Percentiles rank a stretch among this genome's conserved stretches.
Conservation (phyloP, 1,140 invertebrate species). For the Orussus abietinus region DNA sequence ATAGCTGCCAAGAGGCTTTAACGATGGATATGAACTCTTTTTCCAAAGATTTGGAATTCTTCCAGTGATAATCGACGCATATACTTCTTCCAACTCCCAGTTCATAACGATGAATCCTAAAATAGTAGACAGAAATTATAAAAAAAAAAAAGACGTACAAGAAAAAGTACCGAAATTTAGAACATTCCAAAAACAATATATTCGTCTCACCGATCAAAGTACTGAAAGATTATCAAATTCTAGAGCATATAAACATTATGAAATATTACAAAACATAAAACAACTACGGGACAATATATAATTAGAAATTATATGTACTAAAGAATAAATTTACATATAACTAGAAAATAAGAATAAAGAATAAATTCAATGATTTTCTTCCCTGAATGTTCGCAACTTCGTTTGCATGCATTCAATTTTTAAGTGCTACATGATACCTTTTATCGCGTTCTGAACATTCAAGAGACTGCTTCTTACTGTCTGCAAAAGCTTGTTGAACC, state of each 20-base stretch:
- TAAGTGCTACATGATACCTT: conserved; percentile 61
- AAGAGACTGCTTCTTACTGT: conserved; percentile 72
- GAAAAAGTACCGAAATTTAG: too few relatives aligned
- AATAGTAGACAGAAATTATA: conserved; percentile 18
- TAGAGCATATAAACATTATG: too few relatives aligned
- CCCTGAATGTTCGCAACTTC: neutral
- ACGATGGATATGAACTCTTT: conserved; percentile 83
- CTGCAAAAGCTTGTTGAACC: conserved; percentile 79
- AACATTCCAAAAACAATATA: too few relatives aligned
- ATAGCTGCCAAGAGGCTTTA: conserved; percentile 89
- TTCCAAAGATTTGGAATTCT: conserved; percentile 83
- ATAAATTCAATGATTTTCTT: conserved; percentile 1
- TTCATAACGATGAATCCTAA: conserved; percentile 80
- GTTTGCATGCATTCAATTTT: neutral
- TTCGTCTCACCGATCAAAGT: too few relatives aligned
- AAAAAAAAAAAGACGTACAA: too few relatives aligned
- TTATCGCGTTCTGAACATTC: conserved; percentile 82
- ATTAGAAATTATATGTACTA: too few relatives aligned
- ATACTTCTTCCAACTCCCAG: conserved; percentile 80
- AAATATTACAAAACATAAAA: too few relatives aligned
- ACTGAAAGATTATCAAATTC: too few relatives aligned
- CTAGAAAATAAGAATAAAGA: neutral
- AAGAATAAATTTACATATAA: conserved; percentile 4
- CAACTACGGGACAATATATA: too few relatives aligned
- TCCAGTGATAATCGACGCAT: conserved; percentile 78